Conservation (phyloP, 2,113 vertebrate species). For the Macrotus californicus region DNA sequence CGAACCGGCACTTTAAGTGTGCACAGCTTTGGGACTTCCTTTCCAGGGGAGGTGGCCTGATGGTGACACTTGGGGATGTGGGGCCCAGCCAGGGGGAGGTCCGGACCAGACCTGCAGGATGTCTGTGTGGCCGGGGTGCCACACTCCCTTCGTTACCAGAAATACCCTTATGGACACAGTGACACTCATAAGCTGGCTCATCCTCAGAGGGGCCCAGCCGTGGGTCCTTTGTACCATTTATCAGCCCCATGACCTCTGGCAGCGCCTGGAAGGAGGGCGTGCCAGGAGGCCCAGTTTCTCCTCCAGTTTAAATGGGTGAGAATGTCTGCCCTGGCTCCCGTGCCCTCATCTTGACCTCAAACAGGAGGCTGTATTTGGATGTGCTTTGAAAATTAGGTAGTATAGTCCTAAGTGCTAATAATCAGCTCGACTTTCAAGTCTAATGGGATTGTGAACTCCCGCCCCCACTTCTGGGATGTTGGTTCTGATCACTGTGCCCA, state of each 20-base stretch:
- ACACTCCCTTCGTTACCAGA: accelerated
- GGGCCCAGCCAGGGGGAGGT: accelerated
- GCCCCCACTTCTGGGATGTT: background rate
- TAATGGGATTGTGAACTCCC: background rate
- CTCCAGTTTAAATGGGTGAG: background rate
- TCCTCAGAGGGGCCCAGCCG: no score
- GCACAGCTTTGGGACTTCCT: background rate
- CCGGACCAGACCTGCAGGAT: background rate
- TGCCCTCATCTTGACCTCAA: background rate
- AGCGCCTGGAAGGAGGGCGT: background rate
- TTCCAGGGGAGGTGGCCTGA: background rate
- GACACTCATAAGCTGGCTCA: accelerated
- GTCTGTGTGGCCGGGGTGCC: background rate
- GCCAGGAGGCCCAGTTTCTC: background rate
- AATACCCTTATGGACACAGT: accelerated
- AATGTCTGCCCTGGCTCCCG: background rate
- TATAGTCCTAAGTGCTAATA: background rate
- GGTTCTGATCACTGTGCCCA: background rate
- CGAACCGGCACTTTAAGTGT: background rate
- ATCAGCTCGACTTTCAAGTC: background rate
- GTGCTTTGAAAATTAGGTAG: background rate
- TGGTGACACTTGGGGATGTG: background rate
- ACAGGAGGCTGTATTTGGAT: background rate
- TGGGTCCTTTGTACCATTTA: background rate
- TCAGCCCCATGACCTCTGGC: background rate